Conservation (phyloP, 2,797 vertebrate genomes). For the Rhincodon typus region DNA sequence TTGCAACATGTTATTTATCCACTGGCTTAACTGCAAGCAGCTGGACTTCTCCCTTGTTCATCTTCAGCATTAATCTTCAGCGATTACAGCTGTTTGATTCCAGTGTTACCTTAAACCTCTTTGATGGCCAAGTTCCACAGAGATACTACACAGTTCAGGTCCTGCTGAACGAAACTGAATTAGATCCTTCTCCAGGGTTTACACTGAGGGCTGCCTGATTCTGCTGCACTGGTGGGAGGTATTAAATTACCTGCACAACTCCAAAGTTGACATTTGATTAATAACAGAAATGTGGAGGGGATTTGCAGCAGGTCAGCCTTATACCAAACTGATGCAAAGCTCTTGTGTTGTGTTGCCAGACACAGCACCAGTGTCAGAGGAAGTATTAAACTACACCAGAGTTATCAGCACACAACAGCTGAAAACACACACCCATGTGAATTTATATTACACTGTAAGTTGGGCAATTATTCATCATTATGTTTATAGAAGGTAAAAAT, state of each 20-base stretch:
- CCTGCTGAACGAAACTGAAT: neutral
- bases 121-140: neutral
- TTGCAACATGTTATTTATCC: neutral
- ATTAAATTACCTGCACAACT: neutral
- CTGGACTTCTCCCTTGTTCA: neutral
- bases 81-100: neutral
- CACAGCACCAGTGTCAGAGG: neutral
- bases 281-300: neutral
- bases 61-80: neutral
- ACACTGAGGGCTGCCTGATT: neutral
- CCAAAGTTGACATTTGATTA: neutral
- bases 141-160: neutral
- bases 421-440: neutral
- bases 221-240: neutral
- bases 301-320: neutral
- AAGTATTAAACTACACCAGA: neutral
- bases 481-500: neutral
- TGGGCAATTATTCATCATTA: slow-evolving; percentile 10
- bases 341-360: neutral
- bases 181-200: neutral
- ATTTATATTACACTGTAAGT: neutral
- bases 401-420: neutral
- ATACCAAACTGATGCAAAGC: neutral
- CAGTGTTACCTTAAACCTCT: slow-evolving; percentile 2
- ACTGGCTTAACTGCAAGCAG: neutral